Evolutionary conservation across 2,113 vertebrate genomes (phyloP).

Genomic region (Lanius collurio): DNA sequence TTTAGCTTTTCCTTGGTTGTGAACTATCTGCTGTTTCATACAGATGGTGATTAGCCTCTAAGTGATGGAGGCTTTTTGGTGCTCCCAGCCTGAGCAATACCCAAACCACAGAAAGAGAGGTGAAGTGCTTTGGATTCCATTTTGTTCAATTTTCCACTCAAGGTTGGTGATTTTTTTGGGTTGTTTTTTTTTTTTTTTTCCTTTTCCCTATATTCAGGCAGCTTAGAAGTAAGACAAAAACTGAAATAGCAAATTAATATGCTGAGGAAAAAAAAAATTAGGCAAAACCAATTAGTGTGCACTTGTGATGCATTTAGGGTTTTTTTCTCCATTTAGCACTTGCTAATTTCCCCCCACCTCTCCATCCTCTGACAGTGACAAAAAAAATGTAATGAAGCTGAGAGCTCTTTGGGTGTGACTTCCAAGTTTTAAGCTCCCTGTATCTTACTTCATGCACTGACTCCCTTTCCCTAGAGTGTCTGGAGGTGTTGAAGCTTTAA

Average conservation of each 20-base stretch:
- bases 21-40: not conserved
- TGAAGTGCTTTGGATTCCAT: conserved; percentile 30
- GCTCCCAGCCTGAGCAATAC: not conserved
- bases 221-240: conserved; percentile 11
- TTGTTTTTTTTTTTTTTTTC: not conserved
- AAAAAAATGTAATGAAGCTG: not conserved
- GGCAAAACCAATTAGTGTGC: conserved; percentile 35
- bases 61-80: not conserved
- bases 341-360: not conserved
- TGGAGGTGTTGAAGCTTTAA: not conserved
- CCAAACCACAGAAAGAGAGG: conserved; percentile 17
- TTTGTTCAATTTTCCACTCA: conserved; percentile 31
- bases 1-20: not conserved
- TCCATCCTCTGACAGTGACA: not conserved
- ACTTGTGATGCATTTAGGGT: not conserved
- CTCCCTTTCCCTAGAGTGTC: not conserved
- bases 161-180: not conserved
- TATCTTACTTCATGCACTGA: not conserved
- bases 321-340: conserved; percentile 28
- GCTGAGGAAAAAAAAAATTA: not conserved
- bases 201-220: not conserved
- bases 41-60: not conserved
- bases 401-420: conserved; percentile 41
- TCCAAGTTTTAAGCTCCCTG: not conserved
- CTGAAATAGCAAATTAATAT: conserved; percentile 47